Evolutionary conservation across 2,888 invertebrate genomes (phyloP), one percentile per base, ranked within the genome.

Genomic region (Bellardia pandia): DNA sequence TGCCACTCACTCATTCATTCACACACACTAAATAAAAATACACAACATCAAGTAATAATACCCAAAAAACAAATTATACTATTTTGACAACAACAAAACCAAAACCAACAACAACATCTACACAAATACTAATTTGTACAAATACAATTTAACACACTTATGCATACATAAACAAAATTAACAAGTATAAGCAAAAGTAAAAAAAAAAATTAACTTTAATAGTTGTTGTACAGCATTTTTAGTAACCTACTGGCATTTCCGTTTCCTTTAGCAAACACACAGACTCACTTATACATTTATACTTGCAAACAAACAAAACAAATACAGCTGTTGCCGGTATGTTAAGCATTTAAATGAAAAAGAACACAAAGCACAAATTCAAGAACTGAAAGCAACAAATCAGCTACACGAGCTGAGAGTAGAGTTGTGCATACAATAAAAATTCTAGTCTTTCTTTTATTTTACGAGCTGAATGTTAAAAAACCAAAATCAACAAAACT

Each of bases 231-330:
- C 51, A 64, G 79, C 48, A 79, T 48, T 71, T 79, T 71, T 75
- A 45, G 56, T 75, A 86, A 82, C 82, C 86, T 75, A 72, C 71
- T 79, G 66, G 79, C 69, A 79, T 83, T 86, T 86, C 86, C 83
- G 83, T 76, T 86, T 83, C 86, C 83, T 83, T 64, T 64, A 69
- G 40, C 77, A 86, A 16, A 78, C 62, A 30, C 14, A 30, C 14
- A 42, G 33, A 58, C 14, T 23, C 11, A 45, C 40, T 56, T 11
- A 77, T 40, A 62, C 58, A 68, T 37, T 11, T 40, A 48, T 16
- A 6, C 23, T 23, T 9, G 33, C 30, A 76, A 8, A 30, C n/a
- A 30, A 62, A 3, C 23, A 51, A 58, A n/a, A 40, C 71, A 71
- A 64, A 62, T 74, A 69, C 74, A 78, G 75, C 78, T 86, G 79